These are phyloP conservation scores for Coreius guichenoti DNA, from an alignment of 2,797 vertebrate species.

Conservation along the genomic window DNA sequence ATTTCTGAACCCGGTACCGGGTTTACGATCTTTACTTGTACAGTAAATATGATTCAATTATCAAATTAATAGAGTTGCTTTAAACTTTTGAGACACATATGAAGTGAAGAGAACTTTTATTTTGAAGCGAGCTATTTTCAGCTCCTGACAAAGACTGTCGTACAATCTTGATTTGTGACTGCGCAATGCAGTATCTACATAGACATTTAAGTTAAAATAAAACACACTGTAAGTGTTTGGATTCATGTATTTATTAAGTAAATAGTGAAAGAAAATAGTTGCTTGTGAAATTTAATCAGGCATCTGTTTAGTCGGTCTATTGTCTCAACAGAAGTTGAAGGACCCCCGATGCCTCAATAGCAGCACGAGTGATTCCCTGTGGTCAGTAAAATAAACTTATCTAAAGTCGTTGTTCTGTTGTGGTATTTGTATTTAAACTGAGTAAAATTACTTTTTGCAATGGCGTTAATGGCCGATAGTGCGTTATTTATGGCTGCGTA, in stretches of 20 bases:
- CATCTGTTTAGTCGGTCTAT: not conserved
- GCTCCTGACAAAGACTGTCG: not conserved
- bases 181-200: not conserved
- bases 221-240: not conserved
- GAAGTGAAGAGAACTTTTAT: not conserved
- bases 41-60: not conserved
- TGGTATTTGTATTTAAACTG: not conserved
- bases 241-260: not conserved
- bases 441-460: not conserved
- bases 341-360: slow-evolving; percentile 1
- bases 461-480: not conserved
- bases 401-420: not conserved
- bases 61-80: not conserved
- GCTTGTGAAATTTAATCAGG: slow-evolving; percentile 20
- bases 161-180: not conserved
- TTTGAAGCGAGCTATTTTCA: not conserved
- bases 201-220: not conserved
- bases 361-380: slow-evolving; percentile 15
- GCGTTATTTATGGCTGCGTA: too few species aligned
- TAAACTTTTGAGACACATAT: not conserved
- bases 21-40: too few species aligned
- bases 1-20: too few species aligned
- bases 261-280: not conserved
- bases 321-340: not conserved
- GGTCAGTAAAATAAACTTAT: slow-evolving; percentile 27